Evolutionary conservation across 2,113 vertebrate genomes (phyloP).

Genomic region (Lepidothrix coronata): DNA sequence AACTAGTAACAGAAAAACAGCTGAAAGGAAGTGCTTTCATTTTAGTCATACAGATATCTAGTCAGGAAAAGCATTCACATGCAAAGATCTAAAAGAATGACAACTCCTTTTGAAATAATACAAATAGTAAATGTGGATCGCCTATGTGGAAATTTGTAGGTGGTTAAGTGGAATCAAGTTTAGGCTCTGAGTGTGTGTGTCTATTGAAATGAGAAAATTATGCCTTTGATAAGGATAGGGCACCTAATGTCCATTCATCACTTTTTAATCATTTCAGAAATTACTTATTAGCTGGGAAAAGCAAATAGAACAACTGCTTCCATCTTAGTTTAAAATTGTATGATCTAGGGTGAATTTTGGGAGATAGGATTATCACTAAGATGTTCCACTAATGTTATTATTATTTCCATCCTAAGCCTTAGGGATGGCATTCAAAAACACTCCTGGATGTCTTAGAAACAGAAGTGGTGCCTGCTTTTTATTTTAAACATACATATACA

Average conservation of each 20-base stretch:
- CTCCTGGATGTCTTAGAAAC: background rate
- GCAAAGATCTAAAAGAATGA: background rate
- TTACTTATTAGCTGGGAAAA: background rate
- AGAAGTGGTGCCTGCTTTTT: background rate
- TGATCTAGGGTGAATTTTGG: background rate
- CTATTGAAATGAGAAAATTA: background rate
- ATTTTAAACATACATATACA: background rate
- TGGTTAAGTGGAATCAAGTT: background rate
- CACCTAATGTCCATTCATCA: background rate
- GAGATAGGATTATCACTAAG: background rate
- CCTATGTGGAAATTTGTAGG: background rate
- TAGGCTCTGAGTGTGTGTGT: background rate
- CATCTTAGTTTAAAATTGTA: background rate
- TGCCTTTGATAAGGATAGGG: background rate
- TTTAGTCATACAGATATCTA: background rate
- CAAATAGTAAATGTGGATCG: background rate
- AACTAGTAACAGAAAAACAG: background rate
- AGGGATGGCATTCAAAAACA: background rate
- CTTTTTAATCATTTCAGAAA: constrained; percentile 20
- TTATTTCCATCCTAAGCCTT: background rate
- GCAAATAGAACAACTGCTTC: background rate
- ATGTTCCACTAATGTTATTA: background rate
- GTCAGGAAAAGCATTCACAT: background rate
- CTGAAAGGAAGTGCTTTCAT: background rate
- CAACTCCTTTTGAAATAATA: background rate